Conservation (phyloP, 2,888 invertebrate species). For the Panzeria rudis region DNA sequence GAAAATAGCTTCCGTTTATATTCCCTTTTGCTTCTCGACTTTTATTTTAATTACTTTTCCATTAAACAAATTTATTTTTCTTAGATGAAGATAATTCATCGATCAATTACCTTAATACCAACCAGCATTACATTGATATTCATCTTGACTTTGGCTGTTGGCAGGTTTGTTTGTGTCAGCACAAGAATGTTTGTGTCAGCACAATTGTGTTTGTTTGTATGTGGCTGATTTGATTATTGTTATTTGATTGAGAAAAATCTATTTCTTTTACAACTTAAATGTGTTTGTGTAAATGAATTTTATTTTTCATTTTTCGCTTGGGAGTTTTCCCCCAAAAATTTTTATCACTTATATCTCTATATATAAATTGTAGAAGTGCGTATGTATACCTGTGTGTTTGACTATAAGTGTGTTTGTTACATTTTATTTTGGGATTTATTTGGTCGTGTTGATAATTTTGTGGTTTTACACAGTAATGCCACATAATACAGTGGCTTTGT, state of each 20-base stretch:
- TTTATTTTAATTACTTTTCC: conserved; percentile 25
- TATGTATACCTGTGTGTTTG: not conserved
- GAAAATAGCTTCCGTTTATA: conserved; percentile 21
- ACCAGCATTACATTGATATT: not conserved
- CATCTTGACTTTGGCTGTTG: conserved; percentile 1
- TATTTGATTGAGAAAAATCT: conserved; percentile 43
- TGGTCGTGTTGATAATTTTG: conserved; percentile 31
- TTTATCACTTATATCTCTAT: no score
- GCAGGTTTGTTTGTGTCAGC: no score
- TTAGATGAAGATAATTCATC: conserved; percentile 29
- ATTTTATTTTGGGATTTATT: conserved; percentile 2
- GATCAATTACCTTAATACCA: conserved; percentile 38
- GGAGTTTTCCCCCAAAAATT: not conserved
- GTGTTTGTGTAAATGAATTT: conserved; percentile 3
- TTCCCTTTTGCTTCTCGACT: not conserved
- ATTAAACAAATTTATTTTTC: not conserved
- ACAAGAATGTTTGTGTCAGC: no score
- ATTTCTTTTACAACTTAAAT: conserved; percentile 24
- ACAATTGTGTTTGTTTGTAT: not conserved
- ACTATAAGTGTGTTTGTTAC: no score
- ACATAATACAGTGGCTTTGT: conserved; percentile 22
- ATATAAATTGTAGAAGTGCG: not conserved
- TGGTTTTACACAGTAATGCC: conserved; percentile 37
- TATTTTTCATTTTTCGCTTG: not conserved
- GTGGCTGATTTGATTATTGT: conserved; percentile 37